Base-by-base conservation (phyloP, 2,888 invertebrate species). In the Drosophila fulvimacula region DNA sequence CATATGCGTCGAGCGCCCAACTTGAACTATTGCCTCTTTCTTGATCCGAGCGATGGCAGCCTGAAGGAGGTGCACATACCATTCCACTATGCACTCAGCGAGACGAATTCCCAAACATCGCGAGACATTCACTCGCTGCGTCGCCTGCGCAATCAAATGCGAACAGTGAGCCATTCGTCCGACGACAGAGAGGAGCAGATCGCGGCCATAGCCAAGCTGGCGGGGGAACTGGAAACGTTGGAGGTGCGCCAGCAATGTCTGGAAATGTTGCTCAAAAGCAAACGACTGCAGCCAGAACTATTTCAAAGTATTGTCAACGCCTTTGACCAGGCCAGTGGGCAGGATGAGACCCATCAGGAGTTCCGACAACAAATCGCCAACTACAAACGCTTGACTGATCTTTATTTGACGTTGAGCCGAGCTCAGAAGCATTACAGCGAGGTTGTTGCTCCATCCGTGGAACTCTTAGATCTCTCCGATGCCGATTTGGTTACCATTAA, bases 21-120 rank as follows among this genome's bases (percentile, higher is more conserved):
- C 49, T 94, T 95, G 17, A 95, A 95, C 88, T 95, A 95, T 57
- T 96, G 97, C 88, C 94, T 97, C 2, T 95, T 98, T 57, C 93
- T 99, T 48, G 97, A 98, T 91, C 95, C 96, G 1, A 90, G 82
- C 69, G 95, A 96, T 90, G 97, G 97, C 0, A 94, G 95, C 83
- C 92, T 98, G 0, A 97, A 96, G 91, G 96, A 96, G 89, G 94
- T 98, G 72, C 93, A 94, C 70, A 95, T 98, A 82, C 99, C 99
- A 27, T 99, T 98, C 92, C 98, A 98, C 92, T 96, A 96, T 91
- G 96, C 97, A 0, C 93, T 98, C 42, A 96, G 96, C 91, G 97
- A 96, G 79, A 96, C 96, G 90, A 97, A 97, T 92, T 97, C 97
- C 65, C 96, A 96, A 82, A 95, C 96, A 83, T 96, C 97, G 0